A percentile compares a stretch with the other conserved stretches of the same genome.
Evolutionary conservation across 2,888 invertebrate genomes (phyloP).

Genomic region (Agrypnus murinus): DNA sequence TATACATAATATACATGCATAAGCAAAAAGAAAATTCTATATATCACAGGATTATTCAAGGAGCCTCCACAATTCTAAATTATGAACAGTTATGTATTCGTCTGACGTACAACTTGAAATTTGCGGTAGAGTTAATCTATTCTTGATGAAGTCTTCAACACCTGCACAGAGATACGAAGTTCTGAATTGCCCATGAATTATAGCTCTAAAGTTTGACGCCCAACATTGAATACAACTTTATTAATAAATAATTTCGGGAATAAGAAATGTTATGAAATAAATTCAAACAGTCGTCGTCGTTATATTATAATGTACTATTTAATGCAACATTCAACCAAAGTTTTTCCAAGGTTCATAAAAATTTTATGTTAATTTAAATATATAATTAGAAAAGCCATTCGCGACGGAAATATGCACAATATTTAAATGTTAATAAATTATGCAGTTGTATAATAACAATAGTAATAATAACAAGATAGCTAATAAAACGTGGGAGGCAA

Average conservation of each 20-base stretch:
- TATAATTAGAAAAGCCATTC: too few species aligned
- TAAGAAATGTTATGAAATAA: slow-evolving; percentile 25
- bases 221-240: slow-evolving; percentile 39
- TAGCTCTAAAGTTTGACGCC: slow-evolving; percentile 43
- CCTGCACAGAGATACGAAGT: slow-evolving; percentile 43
- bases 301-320: too few species aligned
- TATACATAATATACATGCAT: too few species aligned
- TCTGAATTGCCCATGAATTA: slow-evolving; percentile 46
- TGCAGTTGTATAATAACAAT: too few species aligned
- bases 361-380: too few species aligned
- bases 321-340: slow-evolving; percentile 6
- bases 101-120: slow-evolving; percentile 33
- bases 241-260: slow-evolving; percentile 39
- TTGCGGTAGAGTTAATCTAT: slow-evolving; percentile 41
- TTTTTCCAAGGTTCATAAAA: too few species aligned
- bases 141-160: slow-evolving; percentile 49
- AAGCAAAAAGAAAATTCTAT: slow-evolving; percentile 6
- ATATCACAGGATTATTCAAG: slow-evolving; percentile 13
- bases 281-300: slow-evolving; percentile 11
- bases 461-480: too few species aligned
- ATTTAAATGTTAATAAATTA: too few species aligned
- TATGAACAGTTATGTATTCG: slow-evolving; percentile 35
- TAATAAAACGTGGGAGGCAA: slow-evolving; percentile 3
- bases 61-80: slow-evolving; percentile 14
- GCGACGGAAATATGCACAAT: too few species aligned